phyloP scores from a whole-genome alignment of 2,797 vertebrate species.

The Gymnothorax javanicus region DNA sequence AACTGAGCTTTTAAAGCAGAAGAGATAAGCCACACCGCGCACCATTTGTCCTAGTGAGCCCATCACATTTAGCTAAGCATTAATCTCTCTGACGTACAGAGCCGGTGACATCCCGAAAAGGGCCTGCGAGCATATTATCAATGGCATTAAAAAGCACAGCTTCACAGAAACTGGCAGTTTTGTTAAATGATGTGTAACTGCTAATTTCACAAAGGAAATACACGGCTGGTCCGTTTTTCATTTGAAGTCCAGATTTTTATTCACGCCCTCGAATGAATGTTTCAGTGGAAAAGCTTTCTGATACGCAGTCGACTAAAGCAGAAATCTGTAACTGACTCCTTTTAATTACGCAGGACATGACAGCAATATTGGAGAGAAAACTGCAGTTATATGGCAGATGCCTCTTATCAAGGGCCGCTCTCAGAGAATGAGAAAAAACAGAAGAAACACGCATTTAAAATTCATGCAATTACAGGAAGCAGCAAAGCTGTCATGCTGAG shows the following conservation, averaged over 20 bases:
- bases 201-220: constrained; percentile 20
- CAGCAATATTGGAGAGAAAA: neutral
- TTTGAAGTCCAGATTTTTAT: neutral
- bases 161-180: neutral
- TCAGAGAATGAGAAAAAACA: neutral
- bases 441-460: constrained; percentile 28
- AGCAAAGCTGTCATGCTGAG: constrained; percentile 26
- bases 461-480: constrained; percentile 20
- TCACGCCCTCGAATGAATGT: constrained; percentile 22
- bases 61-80: neutral
- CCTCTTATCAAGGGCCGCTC: neutral
- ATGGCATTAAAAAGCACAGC: neutral
- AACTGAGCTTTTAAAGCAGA: neutral
- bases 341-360: constrained; percentile 5
- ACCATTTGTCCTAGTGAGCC: neutral
- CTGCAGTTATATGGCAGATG: neutral
- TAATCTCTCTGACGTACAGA: constrained; percentile 8
- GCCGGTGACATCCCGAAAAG: neutral
- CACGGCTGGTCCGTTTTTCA: neutral
- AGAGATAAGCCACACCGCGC: neutral
- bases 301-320: neutral
- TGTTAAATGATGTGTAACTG: neutral
- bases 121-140: neutral
- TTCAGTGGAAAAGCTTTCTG: constrained; percentile 8
- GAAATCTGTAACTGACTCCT: constrained; percentile 16